These are phyloP conservation scores for Xenopus borealis DNA, from an alignment of 2,113 vertebrate genomes.

Conservation along the genomic window DNA sequence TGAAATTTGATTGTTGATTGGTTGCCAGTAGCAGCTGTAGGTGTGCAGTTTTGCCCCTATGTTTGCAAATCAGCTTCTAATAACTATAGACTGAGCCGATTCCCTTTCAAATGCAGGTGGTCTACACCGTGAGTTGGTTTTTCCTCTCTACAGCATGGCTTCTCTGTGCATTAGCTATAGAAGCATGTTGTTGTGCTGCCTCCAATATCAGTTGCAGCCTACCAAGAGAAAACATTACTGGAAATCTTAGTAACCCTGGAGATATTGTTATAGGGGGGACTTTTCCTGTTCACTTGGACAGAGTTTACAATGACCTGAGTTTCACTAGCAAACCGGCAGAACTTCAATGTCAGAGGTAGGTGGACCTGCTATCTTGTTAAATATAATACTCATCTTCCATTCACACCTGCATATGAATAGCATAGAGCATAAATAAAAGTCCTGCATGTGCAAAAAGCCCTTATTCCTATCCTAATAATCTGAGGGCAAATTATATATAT, in stretches of 20 bases:
- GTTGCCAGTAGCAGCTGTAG: too few relatives aligned
- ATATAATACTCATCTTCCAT: too few relatives aligned
- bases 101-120: too few relatives aligned
- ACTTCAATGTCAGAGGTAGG: slow-evolving; percentile 22
- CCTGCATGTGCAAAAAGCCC: too few relatives aligned
- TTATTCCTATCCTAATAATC: too few relatives aligned
- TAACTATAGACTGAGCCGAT: too few relatives aligned
- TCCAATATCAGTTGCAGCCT: not conserved
- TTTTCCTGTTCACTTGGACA: slow-evolving; percentile 16
- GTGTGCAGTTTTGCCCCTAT: too few relatives aligned
- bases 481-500: too few relatives aligned
- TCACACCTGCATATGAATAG: too few relatives aligned
- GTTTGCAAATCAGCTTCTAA: too few relatives aligned
- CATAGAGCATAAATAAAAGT: too few relatives aligned
- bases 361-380: not conserved
- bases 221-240: not conserved
- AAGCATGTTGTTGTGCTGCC: not conserved
- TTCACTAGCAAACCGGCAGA: slow-evolving; percentile 18
- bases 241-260: not conserved
- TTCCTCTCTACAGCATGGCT: not conserved
- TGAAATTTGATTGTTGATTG: too few relatives aligned
- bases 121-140: not conserved
- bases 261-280: slow-evolving; percentile 23
- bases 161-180: not conserved
- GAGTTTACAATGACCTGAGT: slow-evolving; percentile 1